Evolutionary conservation across 2,888 invertebrate genomes (phyloP).

Genomic region (Ypsolopha scabrella): DNA sequence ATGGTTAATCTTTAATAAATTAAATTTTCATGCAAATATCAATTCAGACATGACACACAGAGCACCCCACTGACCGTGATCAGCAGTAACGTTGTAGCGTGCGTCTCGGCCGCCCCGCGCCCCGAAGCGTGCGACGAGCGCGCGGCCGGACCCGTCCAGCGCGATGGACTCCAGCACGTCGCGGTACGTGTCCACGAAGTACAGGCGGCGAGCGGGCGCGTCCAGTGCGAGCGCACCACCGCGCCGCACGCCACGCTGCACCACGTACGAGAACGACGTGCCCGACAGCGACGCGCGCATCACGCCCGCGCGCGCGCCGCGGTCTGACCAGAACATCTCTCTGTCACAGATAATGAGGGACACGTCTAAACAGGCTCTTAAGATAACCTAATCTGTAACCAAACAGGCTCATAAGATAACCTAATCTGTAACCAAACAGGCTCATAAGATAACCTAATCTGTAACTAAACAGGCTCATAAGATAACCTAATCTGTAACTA

Average conservation of each 20-base stretch:
- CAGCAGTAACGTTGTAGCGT: background rate
- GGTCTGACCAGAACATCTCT: constrained; percentile 81
- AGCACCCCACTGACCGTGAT: background rate
- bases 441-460: too few relatives aligned
- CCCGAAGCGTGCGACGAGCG: constrained; percentile 29
- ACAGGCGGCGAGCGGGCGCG: constrained; percentile 78
- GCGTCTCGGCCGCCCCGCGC: background rate
- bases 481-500: too few relatives aligned
- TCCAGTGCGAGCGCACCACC: constrained; percentile 83
- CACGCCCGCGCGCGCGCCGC: constrained; percentile 75
- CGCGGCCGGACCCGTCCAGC: constrained; percentile 76
- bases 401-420: too few relatives aligned
- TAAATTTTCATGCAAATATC: background rate
- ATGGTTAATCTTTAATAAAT: background rate
- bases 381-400: too few relatives aligned
- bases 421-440: too few relatives aligned
- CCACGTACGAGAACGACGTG: constrained; percentile 55
- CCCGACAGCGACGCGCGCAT: constrained; percentile 77
- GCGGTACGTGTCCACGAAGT: constrained; percentile 88
- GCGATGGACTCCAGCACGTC: constrained; percentile 77
- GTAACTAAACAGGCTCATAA: too few relatives aligned
- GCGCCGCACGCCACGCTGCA: constrained; percentile 74
- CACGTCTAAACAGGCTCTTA: too few relatives aligned
- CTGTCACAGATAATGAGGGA: too few relatives aligned
- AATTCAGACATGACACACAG: background rate